A percentile compares a stretch with the other conserved stretches of the same genome.
These are phyloP conservation scores for Xestia rhomboidea DNA, from an alignment of 2,888 invertebrate genomes.

Conservation along the genomic window DNA sequence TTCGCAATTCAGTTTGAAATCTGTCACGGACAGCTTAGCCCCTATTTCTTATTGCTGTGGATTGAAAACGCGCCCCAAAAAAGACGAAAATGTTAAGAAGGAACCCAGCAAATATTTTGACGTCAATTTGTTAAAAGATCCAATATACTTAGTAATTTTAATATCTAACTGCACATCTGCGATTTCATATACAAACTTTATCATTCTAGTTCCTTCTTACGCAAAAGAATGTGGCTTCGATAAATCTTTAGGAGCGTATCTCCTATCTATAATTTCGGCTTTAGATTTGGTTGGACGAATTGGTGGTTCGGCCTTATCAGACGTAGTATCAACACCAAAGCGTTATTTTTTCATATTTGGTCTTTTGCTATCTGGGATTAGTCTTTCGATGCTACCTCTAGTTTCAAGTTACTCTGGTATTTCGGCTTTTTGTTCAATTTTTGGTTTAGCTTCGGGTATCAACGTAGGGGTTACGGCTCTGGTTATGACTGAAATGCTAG, in stretches of 20 bases:
- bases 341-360: conserved; percentile 96
- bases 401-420: conserved; percentile 92
- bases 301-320: conserved; percentile 96
- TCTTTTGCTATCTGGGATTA: conserved; percentile 94
- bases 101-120: conserved; percentile 93
- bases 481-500: conserved; percentile 96
- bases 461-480: conserved; percentile 97
- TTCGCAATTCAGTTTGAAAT: conserved; percentile 94
- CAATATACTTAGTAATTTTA: conserved; percentile 95
- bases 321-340: conserved; percentile 94
- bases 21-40: conserved; percentile 91
- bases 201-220: conserved; percentile 95
- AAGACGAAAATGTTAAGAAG: conserved; percentile 77
- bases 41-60: conserved; percentile 86
- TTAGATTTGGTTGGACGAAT: conserved; percentile 95
- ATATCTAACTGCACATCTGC: conserved; percentile 96
- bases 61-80: conserved; percentile 79
- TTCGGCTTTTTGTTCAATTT: conserved; percentile 93
- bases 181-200: conserved; percentile 96
- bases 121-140: conserved; percentile 93
- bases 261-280: conserved; percentile 95
- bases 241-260: conserved; percentile 93
- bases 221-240: conserved; percentile 93
- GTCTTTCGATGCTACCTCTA: conserved; percentile 93
- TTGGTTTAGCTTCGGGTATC: conserved; percentile 95